Conservation (phyloP, 30 jellyfish, hydroid and myxozoan genomes). For the Sanderia malayensis region DNA sequence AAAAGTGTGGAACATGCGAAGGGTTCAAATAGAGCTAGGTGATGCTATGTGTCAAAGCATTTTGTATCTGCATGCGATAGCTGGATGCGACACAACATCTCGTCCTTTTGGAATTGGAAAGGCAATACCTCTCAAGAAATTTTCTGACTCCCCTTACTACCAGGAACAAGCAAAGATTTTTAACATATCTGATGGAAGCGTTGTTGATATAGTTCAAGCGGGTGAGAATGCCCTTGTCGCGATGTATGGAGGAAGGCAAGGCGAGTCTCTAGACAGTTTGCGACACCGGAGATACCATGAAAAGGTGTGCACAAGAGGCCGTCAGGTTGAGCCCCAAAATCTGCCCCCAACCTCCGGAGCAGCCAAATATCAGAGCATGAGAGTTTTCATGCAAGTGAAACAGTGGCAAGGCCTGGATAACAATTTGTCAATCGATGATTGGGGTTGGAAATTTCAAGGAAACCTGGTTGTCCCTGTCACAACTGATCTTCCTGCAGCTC, state of each 20-base stretch:
- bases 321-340: neutral
- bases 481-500: neutral
- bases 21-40: neutral
- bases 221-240: neutral
- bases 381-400: neutral
- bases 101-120: neutral
- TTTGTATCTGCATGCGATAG: neutral
- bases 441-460: neutral
- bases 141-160: neutral
- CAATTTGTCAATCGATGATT: neutral
- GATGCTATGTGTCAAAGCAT: neutral
- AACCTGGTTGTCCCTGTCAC: neutral
- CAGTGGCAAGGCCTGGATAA: neutral
- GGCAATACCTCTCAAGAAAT: neutral
- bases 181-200: neutral
- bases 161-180: neutral
- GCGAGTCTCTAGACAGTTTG: neutral
- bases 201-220: neutral
- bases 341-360: neutral
- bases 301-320: neutral
- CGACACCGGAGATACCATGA: neutral
- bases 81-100: neutral
- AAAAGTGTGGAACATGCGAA: neutral
- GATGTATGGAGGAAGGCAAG: neutral
- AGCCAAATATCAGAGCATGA: neutral